A percentile compares a stretch with the other conserved stretches of the same genome.
Conservation (phyloP, 92 coral and sea anemone genomes). For the Parazoanthus swiftii region DNA sequence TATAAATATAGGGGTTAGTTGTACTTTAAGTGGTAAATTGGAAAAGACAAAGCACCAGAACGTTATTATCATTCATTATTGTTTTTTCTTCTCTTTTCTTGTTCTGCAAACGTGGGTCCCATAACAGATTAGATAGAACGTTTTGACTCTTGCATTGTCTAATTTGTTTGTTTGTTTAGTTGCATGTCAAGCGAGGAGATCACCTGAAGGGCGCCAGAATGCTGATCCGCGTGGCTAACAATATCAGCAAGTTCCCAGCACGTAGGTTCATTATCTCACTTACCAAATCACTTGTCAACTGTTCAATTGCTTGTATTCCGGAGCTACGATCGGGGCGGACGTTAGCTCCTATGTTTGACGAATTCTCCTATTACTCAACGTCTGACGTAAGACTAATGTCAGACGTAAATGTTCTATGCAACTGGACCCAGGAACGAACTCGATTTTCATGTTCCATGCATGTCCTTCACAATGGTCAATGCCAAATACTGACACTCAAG, state of each 20-base stretch:
- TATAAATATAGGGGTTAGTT: too few relatives aligned
- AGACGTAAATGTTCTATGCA: too few relatives aligned
- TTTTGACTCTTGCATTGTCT: background rate
- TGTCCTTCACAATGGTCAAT: too few relatives aligned
- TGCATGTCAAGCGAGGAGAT: slow-evolving; percentile 98
- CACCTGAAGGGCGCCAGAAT: slow-evolving; percentile 98
- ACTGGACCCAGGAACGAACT: too few relatives aligned
- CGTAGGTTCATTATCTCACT: slow-evolving; percentile 67
- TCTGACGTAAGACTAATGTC: too few relatives aligned
- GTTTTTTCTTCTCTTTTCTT: too few relatives aligned
- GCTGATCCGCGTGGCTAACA: slow-evolving; percentile 96
- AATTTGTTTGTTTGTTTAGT: slow-evolving; percentile 49
- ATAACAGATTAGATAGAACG: background rate
- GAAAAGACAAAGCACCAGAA: background rate
- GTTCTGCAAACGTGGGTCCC: background rate
- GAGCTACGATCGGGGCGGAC: background rate
- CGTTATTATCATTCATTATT: background rate
- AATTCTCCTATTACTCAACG: too few relatives aligned
- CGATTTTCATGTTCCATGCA: too few relatives aligned
- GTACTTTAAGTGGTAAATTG: too few relatives aligned
- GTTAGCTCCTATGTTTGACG: background rate
- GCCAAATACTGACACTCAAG: too few relatives aligned
- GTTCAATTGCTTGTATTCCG: too few relatives aligned
- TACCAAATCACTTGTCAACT: too few relatives aligned
- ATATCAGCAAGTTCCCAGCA: slow-evolving; percentile 99